phyloP scores from a whole-genome alignment of 2,797 vertebrate species.

The Enteromius anoplus region DNA sequence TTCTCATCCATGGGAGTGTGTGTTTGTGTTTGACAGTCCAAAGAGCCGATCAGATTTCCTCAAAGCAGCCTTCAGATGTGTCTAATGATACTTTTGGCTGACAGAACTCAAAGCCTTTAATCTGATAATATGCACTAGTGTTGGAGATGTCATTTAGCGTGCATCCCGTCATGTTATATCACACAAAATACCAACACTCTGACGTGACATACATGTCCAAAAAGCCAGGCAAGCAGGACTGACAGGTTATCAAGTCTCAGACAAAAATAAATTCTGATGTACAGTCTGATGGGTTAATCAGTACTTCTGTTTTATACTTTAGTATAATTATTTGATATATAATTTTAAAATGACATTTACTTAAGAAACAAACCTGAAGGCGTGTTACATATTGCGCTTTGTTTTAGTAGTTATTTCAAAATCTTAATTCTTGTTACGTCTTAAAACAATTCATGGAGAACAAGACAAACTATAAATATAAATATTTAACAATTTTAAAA shows the following conservation, averaged over 20 bases:
- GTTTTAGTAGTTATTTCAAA: background rate
- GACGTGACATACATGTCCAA: slow-evolving; percentile 14
- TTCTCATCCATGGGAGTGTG: slow-evolving; percentile 10
- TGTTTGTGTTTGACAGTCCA: slow-evolving; percentile 35
- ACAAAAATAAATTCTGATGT: background rate
- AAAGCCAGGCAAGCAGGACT: slow-evolving; percentile 40
- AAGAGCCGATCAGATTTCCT: slow-evolving; percentile 19
- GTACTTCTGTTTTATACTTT: background rate
- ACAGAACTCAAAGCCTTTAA: slow-evolving; percentile 36
- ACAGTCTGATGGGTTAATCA: background rate
- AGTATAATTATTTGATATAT: background rate
- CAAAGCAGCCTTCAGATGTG: slow-evolving; percentile 14
- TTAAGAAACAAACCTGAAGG: background rate
- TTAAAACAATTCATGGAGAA: background rate
- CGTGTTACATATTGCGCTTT: background rate
- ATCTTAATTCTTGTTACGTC: background rate
- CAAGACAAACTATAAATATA: background rate
- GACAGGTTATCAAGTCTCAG: slow-evolving; percentile 31
- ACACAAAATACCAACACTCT: slow-evolving; percentile 39
- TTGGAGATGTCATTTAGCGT: slow-evolving; percentile 21
- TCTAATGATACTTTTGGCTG: slow-evolving; percentile 38
- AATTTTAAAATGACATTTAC: background rate
- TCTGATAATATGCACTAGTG: slow-evolving; percentile 25
- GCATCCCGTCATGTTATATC: slow-evolving; percentile 15
- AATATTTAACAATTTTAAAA: too few species aligned